These are phyloP conservation scores for Falco naumanni DNA, from an alignment of 2,797 vertebrate species.

Conservation along the genomic window DNA sequence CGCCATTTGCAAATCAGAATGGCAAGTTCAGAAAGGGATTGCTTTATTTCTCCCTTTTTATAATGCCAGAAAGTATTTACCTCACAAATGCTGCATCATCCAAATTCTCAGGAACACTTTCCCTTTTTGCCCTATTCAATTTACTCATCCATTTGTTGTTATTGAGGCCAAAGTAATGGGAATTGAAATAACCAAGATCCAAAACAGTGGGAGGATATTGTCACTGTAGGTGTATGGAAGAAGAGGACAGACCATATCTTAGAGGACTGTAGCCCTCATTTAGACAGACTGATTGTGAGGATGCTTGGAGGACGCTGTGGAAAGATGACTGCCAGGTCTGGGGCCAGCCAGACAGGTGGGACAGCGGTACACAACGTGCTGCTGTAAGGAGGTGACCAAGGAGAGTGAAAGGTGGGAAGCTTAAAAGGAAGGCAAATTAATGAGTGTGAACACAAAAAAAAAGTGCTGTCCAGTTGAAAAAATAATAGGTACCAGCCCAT, in stretches of 20 bases:
- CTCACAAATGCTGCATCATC: neutral
- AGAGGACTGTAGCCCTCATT: neutral
- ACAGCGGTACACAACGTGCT: fast-evolving
- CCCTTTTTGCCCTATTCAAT: neutral
- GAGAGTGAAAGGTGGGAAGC: neutral
- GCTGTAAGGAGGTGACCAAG: neutral
- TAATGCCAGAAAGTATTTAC: neutral
- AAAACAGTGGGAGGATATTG: neutral
- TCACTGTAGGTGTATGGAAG: neutral
- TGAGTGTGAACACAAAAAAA: neutral
- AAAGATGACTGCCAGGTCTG: neutral
- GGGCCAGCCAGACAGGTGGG: fast-evolving
- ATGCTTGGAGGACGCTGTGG: neutral
- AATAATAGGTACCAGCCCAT: neutral
- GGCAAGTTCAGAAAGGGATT: neutral
- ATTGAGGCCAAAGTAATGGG: neutral
- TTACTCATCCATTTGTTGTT: neutral
- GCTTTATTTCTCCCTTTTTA: neutral
- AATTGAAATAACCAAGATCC: neutral
- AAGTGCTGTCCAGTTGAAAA: neutral
- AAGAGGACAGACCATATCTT: neutral
- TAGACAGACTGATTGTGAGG: neutral
- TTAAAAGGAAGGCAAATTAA: neutral
- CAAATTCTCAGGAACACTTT: neutral
- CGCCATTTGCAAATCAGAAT: neutral